Base-by-base conservation (phyloP, 2,797 vertebrate genomes). In the Pangasius krempfi region DNA sequence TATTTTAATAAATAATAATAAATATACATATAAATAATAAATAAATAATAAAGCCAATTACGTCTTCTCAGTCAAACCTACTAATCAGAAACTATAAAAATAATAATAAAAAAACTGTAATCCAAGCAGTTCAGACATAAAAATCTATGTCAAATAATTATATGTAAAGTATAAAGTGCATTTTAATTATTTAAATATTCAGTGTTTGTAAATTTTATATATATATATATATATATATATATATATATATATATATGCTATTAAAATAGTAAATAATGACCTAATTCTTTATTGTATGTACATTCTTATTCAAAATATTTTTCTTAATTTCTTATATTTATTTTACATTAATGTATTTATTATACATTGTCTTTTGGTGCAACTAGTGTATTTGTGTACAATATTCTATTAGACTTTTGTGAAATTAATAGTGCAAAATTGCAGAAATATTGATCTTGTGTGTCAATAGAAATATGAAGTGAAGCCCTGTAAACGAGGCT, bases 401-500 rank as follows among this genome's bases (percentile, higher is more conserved):
- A 60, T 27, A 82, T 58, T 40, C 54, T 6, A 7, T 25, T 37
- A 37, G 20, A 60, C 20, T 6, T 81, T 66, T 18, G n/a, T 25
- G 10, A 37, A 25, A 60, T 44, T n/a, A 62, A 44, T 62, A 62
- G 54, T 58, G 54, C 6, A 27, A 25, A 64, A 44, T 30, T 54
- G 12, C n/a, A 33, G 10, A 14, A 68, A 7, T 33, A 33, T 22
- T 52, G 47, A 30, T 50, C 62, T 60, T 47, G 75, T 1, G 30
- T 81, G 37, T 54, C 84, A 83, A 88, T 89, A 84, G 86, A 94
- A 93, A 95, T 91, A 91, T 90, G 89, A 94, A 91, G 92, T 75
- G 82, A 94, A 93, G 87, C 87, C 89, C 85, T 66, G 85, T 95
- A 95, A 96, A 33, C 93, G 87, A 93, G 87, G 88, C 92, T 81